Evolutionary conservation across 1,140 invertebrate species (phyloP), one percentile per base, ranked within the genome.

Genomic region (Spodoptera frugiperda): DNA sequence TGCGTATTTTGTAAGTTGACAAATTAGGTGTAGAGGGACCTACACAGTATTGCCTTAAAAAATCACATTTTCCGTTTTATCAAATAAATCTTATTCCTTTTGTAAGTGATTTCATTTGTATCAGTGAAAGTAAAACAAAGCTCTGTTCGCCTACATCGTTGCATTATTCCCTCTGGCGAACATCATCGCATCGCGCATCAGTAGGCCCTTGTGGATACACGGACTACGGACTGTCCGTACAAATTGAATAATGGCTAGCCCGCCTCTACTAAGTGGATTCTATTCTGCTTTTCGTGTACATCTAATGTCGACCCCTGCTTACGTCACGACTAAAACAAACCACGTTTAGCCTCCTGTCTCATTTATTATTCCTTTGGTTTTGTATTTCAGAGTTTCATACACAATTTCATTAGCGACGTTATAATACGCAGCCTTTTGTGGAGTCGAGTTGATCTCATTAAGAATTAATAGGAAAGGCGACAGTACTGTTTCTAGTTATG

Each of bases 211-310:
- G 81, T 79, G 83, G 76, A 75, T 59, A 82, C 81, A 80, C 80
- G 72, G 78, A 75, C 80, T 78, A 80, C 80, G 72, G 78, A 75
- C 80, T 78, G 77, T 78, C 84, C 83, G 73, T 78, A 84, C 85
- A 92, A 91, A 92, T 93, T 91, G 89, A 92, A 92, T 92, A 91
- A 93, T 89, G 82, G 84, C 85, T 77, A 82, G 78, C 82, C 82
- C 83, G 86, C 84, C 82, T 85, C 84, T 81, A 81, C 86, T 89
- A 90, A 89, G 84, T 89, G 86, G 89, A 87, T 88, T 88, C 87
- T 87, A 89, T 91, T 90, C 87, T 87, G 83, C 83, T 83, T 83
- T 86, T 88, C 87, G 85, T 90, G 84, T 81, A 55, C 83, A 75
- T 80, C 75, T 78, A 77, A 88, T 80, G 79, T 84, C 74, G 82